Base-by-base conservation (phyloP, 2,113 vertebrate species). In the Dasyprocta punctata region DNA sequence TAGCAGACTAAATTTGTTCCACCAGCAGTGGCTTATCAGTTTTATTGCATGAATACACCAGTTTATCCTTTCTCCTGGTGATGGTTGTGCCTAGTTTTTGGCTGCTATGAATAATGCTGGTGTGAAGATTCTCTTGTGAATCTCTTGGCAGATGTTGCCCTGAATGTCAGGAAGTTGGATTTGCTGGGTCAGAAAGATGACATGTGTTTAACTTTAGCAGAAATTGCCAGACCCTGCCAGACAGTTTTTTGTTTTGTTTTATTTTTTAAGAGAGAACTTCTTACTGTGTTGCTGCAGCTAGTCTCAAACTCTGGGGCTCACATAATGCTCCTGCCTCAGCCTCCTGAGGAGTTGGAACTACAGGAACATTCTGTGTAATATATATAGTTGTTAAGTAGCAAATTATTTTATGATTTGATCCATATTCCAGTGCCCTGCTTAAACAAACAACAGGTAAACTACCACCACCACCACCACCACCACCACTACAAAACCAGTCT, bases 331-430 rank as follows among this genome's bases (percentile, higher is more conserved):
- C 47, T 36, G 47, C 30, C 77, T 80, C 49, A 36, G 49, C 49
- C 30, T 36, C 47, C 49, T 80, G 49, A 85, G 16, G 33, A 85
- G 26, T 41, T 85, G 58, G 16, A 28, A 63, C 82, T 63, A 44
- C 26, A 47, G 58, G 38, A 26, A 44, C 6, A 28, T 49, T 4
- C 9, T 81, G 30, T 81, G 22, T n/a, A 30, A 71, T 61, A 61
- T 28, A 61, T 26, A 61, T 22, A 33, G 44, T 47, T 85, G 30
- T 86, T 7, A 92, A 80, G 20, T 86, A 58, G 36, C 60, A 90
- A 63, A 44, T 95, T 96, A 69, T 54, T 95, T 47, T 1, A 5
- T 33, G 77, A 97, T 88, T 85, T 78, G 77, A 83, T 41, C 38
- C 30, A 38, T 22, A 88, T 28, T 36, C 33, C 24, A 84, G 6